Conservation (phyloP, 1,140 invertebrate genomes). For the Lycorma delicatula region DNA sequence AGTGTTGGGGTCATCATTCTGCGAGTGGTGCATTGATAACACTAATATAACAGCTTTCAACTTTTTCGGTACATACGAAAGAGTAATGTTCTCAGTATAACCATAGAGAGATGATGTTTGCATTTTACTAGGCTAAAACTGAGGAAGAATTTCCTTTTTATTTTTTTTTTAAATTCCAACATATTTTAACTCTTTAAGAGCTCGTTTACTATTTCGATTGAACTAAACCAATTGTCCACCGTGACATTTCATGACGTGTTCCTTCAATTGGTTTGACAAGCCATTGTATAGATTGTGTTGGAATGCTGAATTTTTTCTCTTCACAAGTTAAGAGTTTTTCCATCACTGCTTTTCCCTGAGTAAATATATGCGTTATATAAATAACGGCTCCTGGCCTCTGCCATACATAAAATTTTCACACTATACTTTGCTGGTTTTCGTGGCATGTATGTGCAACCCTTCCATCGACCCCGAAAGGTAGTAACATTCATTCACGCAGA, state of each 20-base stretch:
- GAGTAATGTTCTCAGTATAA: conserved; percentile 19
- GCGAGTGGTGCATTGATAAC: conserved; percentile 32
- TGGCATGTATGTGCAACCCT: conserved; percentile 39
- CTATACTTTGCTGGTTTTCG: conserved; percentile 41
- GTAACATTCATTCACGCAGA: too few relatives aligned
- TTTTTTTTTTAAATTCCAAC: conserved; percentile 40
- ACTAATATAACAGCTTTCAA: conserved; percentile 30
- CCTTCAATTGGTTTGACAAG: conserved; percentile 29
- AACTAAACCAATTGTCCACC: conserved; percentile 38
- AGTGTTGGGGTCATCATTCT: conserved; percentile 29
- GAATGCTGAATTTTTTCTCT: conserved; percentile 24
- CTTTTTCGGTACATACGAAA: conserved; percentile 31
- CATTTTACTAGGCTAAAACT: conserved; percentile 20
- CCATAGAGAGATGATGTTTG: conserved; percentile 8
- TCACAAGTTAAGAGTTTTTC: too few relatives aligned
- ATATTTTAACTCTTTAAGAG: conserved; percentile 31
- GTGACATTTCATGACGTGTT: conserved; percentile 33
- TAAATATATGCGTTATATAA: too few relatives aligned
- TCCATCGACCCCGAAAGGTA: conserved; percentile 35
- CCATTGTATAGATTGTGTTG: conserved; percentile 28
- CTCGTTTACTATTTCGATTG: conserved; percentile 32
- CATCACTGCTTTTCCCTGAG: too few relatives aligned
- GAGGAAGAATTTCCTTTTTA: conserved; percentile 35
- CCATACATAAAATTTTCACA: conserved; percentile 22
- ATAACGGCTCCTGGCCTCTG: too few relatives aligned